Percentiles rank a stretch among this genome's conserved stretches.
Conservation (phyloP, 2,113 vertebrate species). For the Sapajus apella region DNA sequence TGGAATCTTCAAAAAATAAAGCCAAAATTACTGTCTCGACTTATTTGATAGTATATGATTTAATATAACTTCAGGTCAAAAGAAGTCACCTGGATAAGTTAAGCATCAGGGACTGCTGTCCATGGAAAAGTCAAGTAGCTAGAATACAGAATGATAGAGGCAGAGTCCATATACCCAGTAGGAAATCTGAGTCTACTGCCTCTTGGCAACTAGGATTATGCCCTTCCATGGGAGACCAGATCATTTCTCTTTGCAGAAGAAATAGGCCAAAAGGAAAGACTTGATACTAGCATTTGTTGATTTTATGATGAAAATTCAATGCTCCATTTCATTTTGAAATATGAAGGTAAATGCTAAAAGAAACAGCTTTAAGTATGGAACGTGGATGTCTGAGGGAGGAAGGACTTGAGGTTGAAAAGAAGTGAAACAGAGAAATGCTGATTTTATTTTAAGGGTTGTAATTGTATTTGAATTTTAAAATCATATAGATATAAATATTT, state of each 20-base stretch:
- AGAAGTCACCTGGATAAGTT: not conserved
- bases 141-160: not conserved
- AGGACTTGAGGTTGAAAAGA: not conserved
- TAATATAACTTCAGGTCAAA: not conserved
- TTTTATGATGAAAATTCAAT: not conserved
- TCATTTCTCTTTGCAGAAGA: not conserved
- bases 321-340: not conserved
- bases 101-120: not conserved
- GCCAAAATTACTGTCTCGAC: not conserved
- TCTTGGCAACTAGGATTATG: not conserved
- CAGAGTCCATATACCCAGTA: not conserved
- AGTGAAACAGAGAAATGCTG: not conserved
- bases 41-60: not conserved
- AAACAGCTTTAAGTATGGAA: not conserved
- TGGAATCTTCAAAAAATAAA: conserved; percentile 1
- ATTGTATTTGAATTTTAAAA: conserved; percentile 6
- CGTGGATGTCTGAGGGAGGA: not conserved
- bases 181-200: not conserved
- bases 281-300: not conserved
- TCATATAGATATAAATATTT: not conserved
- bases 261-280: not conserved
- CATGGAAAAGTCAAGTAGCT: not conserved
- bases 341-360: not conserved
- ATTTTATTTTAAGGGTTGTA: not conserved
- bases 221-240: not conserved